These are phyloP conservation scores for Drosophila mettleri DNA, from an alignment of 2,888 invertebrate species.

Conservation along the genomic window DNA sequence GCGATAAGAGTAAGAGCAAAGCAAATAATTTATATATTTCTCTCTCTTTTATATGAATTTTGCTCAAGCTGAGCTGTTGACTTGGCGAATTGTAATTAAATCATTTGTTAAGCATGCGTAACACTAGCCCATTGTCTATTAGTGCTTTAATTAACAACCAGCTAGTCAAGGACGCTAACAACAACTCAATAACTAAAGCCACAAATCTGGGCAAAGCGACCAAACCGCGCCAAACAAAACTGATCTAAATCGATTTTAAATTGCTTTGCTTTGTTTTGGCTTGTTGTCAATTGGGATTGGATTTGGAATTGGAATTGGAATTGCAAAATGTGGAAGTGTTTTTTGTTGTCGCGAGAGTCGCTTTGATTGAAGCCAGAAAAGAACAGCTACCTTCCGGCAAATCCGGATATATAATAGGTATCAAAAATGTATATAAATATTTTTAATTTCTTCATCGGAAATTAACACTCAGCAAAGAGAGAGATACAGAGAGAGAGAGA, in stretches of 20 bases:
- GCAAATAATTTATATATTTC: background rate
- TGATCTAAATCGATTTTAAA: slow-evolving; percentile 63
- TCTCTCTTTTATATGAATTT: too few relatives aligned
- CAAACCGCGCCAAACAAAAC: slow-evolving; percentile 33
- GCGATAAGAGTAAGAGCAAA: too few relatives aligned
- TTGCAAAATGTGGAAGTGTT: slow-evolving; percentile 59
- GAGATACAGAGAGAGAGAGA: background rate
- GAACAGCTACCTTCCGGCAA: slow-evolving; percentile 29
- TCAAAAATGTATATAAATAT: background rate
- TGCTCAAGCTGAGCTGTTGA: slow-evolving; percentile 1
- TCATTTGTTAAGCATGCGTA: slow-evolving; percentile 46
- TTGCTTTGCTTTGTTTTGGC: slow-evolving; percentile 36
- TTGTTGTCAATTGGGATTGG: slow-evolving; percentile 36
- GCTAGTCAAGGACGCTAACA: slow-evolving; percentile 37
- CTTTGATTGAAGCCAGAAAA: slow-evolving; percentile 31
- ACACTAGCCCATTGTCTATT: slow-evolving; percentile 22
- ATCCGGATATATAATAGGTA: slow-evolving; percentile 12
- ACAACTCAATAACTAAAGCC: slow-evolving; percentile 39
- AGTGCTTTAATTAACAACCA: slow-evolving; percentile 38
- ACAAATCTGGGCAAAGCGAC: slow-evolving; percentile 8
- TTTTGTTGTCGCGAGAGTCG: slow-evolving; percentile 40
- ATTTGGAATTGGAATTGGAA: slow-evolving; percentile 46
- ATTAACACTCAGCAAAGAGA: background rate
- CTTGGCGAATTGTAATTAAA: slow-evolving; percentile 27
- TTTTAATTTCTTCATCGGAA: background rate